Base-by-base conservation (phyloP, 2,113 vertebrate genomes). In the Psettodes erumei region DNA sequence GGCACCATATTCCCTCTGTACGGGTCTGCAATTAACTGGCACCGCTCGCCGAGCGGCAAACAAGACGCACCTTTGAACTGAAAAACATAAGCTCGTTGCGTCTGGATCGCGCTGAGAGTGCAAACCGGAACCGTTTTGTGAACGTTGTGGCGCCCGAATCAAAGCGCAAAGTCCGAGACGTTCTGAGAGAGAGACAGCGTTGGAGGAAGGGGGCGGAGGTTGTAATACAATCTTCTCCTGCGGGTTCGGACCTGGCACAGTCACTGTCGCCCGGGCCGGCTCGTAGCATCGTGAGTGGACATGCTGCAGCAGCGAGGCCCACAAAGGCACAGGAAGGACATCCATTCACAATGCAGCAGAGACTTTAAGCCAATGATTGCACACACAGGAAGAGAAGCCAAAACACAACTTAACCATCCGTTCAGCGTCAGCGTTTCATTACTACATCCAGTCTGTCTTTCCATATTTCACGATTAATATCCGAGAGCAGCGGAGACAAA, bases 81-180 rank as follows among this genome's bases (percentile, higher is more conserved):
- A 38, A 50, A 35, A 40, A 25, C 5, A 37, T 40, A 45, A 1
- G 18, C 43, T 18, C 30, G 40, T 67, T 68, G 40, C 2, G 58
- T 77, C 65, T 37, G 38, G 42, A 82, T 82, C 75, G 71, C 77
- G 81, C 23, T 51, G 0, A 53, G 37, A 51, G 66, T 63, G 83
- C 53, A 67, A 85, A 84, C 79, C 27, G 76, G 72, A 75, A 82
- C 71, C 77, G 61, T 84, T 88, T 80, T 71, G 53, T 64, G 74
- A 71, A 83, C 60, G 75, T 85, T 77, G 69, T 85, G 67, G 25
- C 69, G 42, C 75, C 77, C 56, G 77, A 81, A 48, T 75, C 65
- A 27, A n/a, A 42, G 53, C 84, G 50, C 73, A 54, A 54, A 48
- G 51, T 78, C 81, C 81, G 66, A 84, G 79, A 71, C 64, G 74